Conservation (phyloP, 2,797 vertebrate genomes). For the Amniataba percoides region DNA sequence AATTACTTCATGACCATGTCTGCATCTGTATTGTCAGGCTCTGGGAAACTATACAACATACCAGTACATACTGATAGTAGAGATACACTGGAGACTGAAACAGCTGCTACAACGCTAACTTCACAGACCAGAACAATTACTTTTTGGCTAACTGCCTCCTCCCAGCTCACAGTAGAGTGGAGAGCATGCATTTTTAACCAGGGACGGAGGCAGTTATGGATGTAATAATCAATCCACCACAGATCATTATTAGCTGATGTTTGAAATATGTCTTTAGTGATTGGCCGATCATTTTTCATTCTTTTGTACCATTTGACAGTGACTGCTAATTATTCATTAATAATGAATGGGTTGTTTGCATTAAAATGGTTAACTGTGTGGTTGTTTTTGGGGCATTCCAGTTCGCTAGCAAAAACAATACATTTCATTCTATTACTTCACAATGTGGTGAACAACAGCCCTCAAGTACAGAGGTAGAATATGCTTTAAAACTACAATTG, state of each 20-base stretch:
- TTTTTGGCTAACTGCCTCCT: too few relatives aligned
- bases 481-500: too few relatives aligned
- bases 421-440: neutral
- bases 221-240: constrained; percentile 12
- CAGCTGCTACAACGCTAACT: neutral
- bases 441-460: too few relatives aligned
- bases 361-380: neutral
- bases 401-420: neutral
- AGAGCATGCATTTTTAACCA: neutral
- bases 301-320: constrained; percentile 12
- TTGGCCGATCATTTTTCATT: constrained; percentile 7
- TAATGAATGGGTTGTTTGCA: neutral
- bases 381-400: neutral
- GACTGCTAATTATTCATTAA: constrained; percentile 12
- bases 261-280: constrained; percentile 22
- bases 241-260: constrained; percentile 35
- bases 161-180: neutral
- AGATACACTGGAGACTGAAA: neutral
- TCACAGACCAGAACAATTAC: neutral
- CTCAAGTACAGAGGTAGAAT: too few relatives aligned
- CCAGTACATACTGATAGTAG: neutral
- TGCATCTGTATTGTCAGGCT: neutral
- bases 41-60: neutral
- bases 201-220: constrained; percentile 19
- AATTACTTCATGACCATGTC: neutral